Percentiles rank a stretch among this genome's conserved stretches.
These are phyloP conservation scores for Hypercompe scribonia DNA, from an alignment of 2,888 invertebrate genomes.

Conservation along the genomic window DNA sequence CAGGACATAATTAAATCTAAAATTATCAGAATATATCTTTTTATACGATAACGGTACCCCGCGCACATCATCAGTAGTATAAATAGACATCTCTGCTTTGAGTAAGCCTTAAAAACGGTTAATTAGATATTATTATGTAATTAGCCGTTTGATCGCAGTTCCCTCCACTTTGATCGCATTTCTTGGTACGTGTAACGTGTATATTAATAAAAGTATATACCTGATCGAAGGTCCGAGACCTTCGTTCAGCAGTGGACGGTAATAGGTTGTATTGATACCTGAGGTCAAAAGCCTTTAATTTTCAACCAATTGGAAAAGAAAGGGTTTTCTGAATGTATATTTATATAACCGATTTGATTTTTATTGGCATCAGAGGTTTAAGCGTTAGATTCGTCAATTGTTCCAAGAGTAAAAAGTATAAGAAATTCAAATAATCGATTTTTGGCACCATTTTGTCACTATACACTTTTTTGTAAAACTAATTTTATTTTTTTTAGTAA, in stretches of 20 bases:
- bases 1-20: slow-evolving; percentile 9
- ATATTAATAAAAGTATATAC: not conserved
- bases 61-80: slow-evolving; percentile 8
- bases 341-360: not conserved
- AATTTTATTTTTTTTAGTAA: no score
- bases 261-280: no score
- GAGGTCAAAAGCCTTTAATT: not conserved
- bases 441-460: no score
- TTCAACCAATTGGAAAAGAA: not conserved
- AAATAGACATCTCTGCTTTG: slow-evolving; percentile 2
- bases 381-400: no score
- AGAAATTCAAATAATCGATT: no score
- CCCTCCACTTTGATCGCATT: not conserved
- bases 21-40: slow-evolving; percentile 5
- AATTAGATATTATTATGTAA: not conserved
- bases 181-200: not conserved
- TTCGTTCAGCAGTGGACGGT: no score
- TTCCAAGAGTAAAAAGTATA: no score
- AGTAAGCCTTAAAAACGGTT: slow-evolving; percentile 6
- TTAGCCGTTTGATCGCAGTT: no score
- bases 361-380: no score
- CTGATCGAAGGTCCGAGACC: no score
- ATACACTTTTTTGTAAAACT: no score
- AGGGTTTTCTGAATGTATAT: not conserved
- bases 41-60: slow-evolving; percentile 10